Percentiles rank a stretch among this genome's conserved stretches.
phyloP scores from a whole-genome alignment of 2,797 vertebrate species.

The Xenentodon cancila region DNA sequence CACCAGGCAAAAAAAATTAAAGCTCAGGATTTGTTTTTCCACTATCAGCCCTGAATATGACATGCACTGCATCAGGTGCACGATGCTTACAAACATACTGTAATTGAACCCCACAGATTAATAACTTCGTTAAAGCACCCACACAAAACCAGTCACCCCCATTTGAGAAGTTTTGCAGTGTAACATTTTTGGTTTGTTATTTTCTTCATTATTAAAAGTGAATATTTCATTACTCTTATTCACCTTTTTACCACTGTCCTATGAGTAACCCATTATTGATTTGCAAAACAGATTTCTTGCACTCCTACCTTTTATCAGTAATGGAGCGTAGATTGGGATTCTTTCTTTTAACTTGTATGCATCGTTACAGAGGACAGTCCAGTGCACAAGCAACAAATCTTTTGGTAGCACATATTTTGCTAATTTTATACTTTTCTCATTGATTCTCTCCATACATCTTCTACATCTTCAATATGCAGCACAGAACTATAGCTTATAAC shows the following conservation, averaged over 20 bases:
- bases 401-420: constrained; percentile 39
- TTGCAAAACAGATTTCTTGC: constrained; percentile 23
- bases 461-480: constrained; percentile 19
- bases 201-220: background rate
- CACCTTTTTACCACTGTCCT: constrained; percentile 7
- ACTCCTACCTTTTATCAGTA: constrained; percentile 41
- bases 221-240: constrained; percentile 9
- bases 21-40: too few relatives aligned
- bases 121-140: too few relatives aligned
- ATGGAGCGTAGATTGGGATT: constrained; percentile 50
- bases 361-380: constrained; percentile 26
- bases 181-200: background rate
- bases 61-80: too few relatives aligned
- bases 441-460: constrained; percentile 22
- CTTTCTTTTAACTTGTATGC: constrained; percentile 19
- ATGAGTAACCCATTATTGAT: constrained; percentile 10
- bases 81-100: too few relatives aligned
- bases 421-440: constrained; percentile 7
- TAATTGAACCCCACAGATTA: too few relatives aligned
- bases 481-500: constrained; percentile 43
- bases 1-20: too few relatives aligned
- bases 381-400: constrained; percentile 22
- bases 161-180: too few relatives aligned
- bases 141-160: too few relatives aligned
- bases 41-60: too few relatives aligned